Conservation (phyloP, 1,140 invertebrate genomes). For the Drosophila willistoni region DNA sequence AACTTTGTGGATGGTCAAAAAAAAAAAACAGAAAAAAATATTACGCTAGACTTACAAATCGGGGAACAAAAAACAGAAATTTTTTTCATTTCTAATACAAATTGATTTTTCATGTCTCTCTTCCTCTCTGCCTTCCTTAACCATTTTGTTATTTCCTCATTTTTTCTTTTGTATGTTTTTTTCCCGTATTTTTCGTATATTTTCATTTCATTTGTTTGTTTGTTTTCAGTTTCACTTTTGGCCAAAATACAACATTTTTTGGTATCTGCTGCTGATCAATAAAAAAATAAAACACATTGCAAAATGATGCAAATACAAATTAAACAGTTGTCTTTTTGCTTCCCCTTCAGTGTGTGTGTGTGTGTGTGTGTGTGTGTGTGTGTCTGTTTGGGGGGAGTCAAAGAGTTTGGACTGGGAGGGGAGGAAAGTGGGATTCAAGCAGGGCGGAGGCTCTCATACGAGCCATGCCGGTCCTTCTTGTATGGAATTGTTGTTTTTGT, state of each 20-base stretch:
- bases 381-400: no score
- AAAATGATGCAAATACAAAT: conserved; percentile 72
- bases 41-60: conserved; percentile 45
- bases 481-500: neutral
- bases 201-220: conserved; percentile 29
- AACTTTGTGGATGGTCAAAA: conserved; percentile 49
- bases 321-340: conserved; percentile 66
- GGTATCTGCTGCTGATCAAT: conserved; percentile 1
- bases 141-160: conserved; percentile 35
- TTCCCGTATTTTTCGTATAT: conserved; percentile 7
- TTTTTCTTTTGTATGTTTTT: conserved; percentile 24
- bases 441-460: conserved; percentile 16
- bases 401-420: neutral
- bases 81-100: conserved; percentile 72
- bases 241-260: neutral
- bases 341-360: neutral
- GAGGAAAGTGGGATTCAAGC: neutral
- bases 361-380: conserved; percentile 6
- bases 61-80: conserved; percentile 50
- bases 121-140: neutral
- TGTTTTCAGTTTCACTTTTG: conserved; percentile 31
- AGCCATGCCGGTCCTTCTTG: neutral
- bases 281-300: conserved; percentile 2
- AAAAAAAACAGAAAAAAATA: conserved; percentile 12
- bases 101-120: conserved; percentile 61